phyloP scores from a whole-genome alignment of 2,888 invertebrate species.

The Hydriomena furcata region DNA sequence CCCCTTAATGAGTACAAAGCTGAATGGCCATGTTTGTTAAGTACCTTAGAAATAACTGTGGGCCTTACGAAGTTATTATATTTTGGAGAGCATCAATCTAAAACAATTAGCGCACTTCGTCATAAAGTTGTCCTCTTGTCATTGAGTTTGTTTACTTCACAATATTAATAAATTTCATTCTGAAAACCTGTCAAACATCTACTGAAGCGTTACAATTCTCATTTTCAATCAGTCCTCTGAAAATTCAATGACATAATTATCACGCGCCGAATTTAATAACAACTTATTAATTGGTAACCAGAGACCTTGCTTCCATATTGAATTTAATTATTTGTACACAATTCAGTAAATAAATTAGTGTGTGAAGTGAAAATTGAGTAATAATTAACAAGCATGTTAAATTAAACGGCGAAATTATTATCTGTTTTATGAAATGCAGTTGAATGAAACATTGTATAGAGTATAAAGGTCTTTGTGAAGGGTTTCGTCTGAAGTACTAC shows the following conservation, averaged over 20 bases:
- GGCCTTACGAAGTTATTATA: no score
- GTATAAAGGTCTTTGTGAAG: no score
- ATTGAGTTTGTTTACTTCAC: no score
- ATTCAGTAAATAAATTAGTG: slow-evolving; percentile 31
- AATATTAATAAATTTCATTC: background rate
- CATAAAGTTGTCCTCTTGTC: no score
- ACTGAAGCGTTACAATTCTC: slow-evolving; percentile 10
- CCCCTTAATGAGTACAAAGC: no score
- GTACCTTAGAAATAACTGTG: no score
- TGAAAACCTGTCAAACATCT: background rate
- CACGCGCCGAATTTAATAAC: slow-evolving; percentile 33
- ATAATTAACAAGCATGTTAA: slow-evolving; percentile 16
- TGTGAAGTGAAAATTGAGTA: slow-evolving; percentile 23
- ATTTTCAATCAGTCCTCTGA: slow-evolving; percentile 22
- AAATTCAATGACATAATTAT: slow-evolving; percentile 35
- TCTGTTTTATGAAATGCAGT: no score
- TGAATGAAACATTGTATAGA: no score
- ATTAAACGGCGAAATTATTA: background rate
- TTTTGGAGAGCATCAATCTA: no score
- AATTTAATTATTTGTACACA: slow-evolving; percentile 47
- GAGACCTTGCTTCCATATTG: slow-evolving; percentile 42
- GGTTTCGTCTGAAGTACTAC: no score
- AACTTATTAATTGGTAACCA: slow-evolving; percentile 38
- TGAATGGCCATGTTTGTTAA: no score
- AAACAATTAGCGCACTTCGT: no score